These are phyloP conservation scores for Pectinophora gossypiella DNA, from an alignment of 1,140 invertebrate genomes.

Conservation along the genomic window DNA sequence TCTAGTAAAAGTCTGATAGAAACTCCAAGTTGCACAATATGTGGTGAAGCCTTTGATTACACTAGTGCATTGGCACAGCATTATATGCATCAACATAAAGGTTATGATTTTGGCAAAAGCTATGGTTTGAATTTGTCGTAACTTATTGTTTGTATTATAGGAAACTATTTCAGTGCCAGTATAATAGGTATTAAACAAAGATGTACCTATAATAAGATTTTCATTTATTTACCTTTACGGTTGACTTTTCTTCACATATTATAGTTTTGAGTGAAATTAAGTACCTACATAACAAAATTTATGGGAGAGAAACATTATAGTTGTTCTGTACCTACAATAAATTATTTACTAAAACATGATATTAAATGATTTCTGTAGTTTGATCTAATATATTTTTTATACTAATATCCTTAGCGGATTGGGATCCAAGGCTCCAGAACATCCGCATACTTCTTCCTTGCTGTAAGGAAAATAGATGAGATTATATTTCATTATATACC, in stretches of 20 bases:
- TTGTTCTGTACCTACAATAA: too few relatives aligned
- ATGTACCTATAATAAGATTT: too few relatives aligned
- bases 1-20: constrained; percentile 21
- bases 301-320: too few relatives aligned
- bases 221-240: too few relatives aligned
- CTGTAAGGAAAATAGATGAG: constrained; percentile 72
- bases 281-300: too few relatives aligned
- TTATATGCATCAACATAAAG: constrained; percentile 42
- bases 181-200: too few relatives aligned
- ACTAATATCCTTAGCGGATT: constrained; percentile 75
- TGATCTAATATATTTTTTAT: neutral
- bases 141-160: too few relatives aligned
- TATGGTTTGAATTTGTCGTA: neutral
- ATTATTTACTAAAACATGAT: constrained; percentile 17
- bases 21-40: constrained; percentile 38
- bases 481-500: too few relatives aligned
- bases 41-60: constrained; percentile 46
- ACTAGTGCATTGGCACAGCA: constrained; percentile 44
- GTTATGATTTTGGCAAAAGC: constrained; percentile 21
- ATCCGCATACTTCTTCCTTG: constrained; percentile 78
- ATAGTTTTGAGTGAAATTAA: too few relatives aligned
- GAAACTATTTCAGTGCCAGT: too few relatives aligned
- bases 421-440: constrained; percentile 79
- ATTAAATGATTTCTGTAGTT: neutral
- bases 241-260: too few relatives aligned